These are phyloP conservation scores for Brachionus rotundiformis DNA, from an alignment of 1,140 invertebrate genomes.

Conservation along the genomic window DNA sequence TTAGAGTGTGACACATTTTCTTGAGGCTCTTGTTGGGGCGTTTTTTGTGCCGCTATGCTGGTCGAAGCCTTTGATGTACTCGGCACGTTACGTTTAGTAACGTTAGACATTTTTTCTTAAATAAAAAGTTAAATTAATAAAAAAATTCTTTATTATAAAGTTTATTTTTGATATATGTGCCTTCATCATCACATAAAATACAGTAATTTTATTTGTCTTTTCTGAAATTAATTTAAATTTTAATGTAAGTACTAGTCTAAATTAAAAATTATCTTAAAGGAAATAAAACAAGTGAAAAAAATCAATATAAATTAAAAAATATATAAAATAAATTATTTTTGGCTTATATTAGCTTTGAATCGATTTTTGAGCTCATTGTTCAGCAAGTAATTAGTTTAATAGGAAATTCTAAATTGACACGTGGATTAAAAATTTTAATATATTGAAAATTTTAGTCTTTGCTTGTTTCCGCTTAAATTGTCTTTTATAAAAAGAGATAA, in stretches of 20 bases:
- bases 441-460: neutral
- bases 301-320: neutral
- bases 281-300: neutral
- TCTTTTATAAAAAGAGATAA: too few relatives aligned
- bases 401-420: neutral
- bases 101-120: neutral
- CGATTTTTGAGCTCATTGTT: neutral
- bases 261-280: neutral
- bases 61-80: neutral
- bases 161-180: constrained; percentile 1
- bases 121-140: neutral
- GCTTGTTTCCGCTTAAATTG: neutral
- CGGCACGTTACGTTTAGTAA: constrained; percentile 30
- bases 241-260: neutral
- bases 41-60: neutral
- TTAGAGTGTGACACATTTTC: neutral
- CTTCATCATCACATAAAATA: constrained; percentile 7
- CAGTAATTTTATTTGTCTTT: constrained; percentile 21
- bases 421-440: neutral
- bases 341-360: neutral
- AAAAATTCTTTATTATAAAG: neutral
- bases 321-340: too few relatives aligned
- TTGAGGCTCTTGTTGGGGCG: neutral
- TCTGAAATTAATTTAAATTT: neutral
- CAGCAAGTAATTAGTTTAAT: neutral